A percentile compares a stretch with the other conserved stretches of the same genome.
phyloP scores from a whole-genome alignment of 2,888 invertebrate genomes.

The Erebia epiphron region DNA sequence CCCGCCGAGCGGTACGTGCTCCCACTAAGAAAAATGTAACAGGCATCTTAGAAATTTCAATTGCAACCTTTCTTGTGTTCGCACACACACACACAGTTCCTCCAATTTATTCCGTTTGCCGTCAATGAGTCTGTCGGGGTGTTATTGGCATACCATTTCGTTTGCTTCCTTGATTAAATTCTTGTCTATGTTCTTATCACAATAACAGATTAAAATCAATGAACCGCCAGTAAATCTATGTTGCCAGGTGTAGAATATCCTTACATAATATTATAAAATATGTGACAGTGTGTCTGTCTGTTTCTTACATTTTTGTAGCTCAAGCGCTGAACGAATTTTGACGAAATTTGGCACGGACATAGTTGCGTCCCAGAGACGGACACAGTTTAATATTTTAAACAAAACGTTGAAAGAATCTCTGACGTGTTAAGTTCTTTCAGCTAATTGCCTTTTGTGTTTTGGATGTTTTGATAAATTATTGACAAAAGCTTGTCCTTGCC shows the following conservation, averaged over 20 bases:
- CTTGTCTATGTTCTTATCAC: constrained; percentile 50
- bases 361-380: too few species aligned
- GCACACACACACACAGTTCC: constrained; percentile 52
- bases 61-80: constrained; percentile 73
- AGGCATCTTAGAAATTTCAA: constrained; percentile 79
- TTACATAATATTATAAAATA: too few species aligned
- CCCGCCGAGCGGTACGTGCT: constrained; percentile 72
- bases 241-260: neutral
- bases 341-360: too few species aligned
- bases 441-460: too few species aligned
- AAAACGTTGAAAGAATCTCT: too few species aligned
- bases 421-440: too few species aligned
- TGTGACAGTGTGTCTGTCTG: too few species aligned
- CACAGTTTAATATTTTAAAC: too few species aligned
- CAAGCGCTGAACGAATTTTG: too few species aligned
- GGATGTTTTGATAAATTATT: too few species aligned
- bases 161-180: constrained; percentile 78
- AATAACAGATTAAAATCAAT: neutral
- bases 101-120: constrained; percentile 73
- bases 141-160: constrained; percentile 72
- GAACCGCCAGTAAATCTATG: neutral
- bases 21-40: constrained; percentile 72
- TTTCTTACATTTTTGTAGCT: too few species aligned
- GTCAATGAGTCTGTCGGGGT: constrained; percentile 69
- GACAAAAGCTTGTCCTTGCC: neutral